Conservation (phyloP, 2,797 vertebrate genomes). For the Acanthurus tractus region DNA sequence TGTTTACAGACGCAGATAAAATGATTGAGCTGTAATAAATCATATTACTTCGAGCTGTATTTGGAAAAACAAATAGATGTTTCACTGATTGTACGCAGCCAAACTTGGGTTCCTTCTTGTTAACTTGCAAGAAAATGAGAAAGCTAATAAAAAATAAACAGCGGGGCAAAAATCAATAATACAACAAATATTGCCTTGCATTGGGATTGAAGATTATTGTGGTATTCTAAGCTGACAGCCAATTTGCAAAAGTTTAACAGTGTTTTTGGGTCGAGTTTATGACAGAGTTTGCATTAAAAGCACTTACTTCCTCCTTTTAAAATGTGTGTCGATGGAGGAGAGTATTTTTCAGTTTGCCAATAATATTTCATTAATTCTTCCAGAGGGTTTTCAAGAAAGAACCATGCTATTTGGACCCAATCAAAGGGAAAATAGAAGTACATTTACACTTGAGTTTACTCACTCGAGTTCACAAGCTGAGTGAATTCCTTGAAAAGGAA, state of each 20-base stretch:
- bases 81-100: conserved; percentile 46
- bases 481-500: not conserved
- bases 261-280: conserved; percentile 57
- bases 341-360: not conserved
- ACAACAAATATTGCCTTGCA: conserved; percentile 48
- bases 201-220: conserved; percentile 65
- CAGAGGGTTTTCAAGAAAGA: not conserved
- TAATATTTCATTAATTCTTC: not conserved
- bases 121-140: conserved; percentile 57
- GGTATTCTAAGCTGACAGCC: conserved; percentile 49
- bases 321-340: not conserved
- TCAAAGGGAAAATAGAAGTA: not conserved
- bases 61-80: conserved; percentile 43
- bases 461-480: not conserved
- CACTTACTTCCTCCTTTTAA: conserved; percentile 49
- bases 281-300: conserved; percentile 45
- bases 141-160: conserved; percentile 63
- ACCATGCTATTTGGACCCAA: not conserved
- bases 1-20: conserved; percentile 68
- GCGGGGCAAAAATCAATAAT: conserved; percentile 66
- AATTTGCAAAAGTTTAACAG: conserved; percentile 58
- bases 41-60: conserved; percentile 50
- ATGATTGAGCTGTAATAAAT: conserved; percentile 68
- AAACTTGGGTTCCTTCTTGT: conserved; percentile 57
- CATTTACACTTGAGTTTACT: not conserved